A percentile compares a stretch with the other conserved stretches of the same genome.
phyloP scores from a whole-genome alignment of 2,888 invertebrate species.

The Pherbina coryleti region DNA sequence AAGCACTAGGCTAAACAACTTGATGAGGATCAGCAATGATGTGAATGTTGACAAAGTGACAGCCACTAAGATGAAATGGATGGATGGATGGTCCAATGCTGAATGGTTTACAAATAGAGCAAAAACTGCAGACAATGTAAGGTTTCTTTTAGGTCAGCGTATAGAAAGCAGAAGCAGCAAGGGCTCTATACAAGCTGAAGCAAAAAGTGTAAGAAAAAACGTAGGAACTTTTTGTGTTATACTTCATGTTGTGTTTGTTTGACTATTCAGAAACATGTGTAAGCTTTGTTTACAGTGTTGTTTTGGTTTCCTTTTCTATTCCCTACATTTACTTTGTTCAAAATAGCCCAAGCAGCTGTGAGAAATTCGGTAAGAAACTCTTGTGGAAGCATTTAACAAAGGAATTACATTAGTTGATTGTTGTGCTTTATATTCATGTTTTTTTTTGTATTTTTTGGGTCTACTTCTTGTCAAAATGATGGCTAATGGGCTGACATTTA shows the following conservation, averaged over 20 bases:
- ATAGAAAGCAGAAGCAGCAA: neutral
- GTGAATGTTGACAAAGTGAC: slow-evolving; percentile 4
- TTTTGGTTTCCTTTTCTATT: slow-evolving; percentile 10
- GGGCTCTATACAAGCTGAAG: neutral
- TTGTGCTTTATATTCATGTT: neutral
- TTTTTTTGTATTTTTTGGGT: neutral
- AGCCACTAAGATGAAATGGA: neutral
- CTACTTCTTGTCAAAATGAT: neutral
- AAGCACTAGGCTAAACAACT: neutral
- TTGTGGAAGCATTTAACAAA: slow-evolving; percentile 16
- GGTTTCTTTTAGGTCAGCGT: neutral
- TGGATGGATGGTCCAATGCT: no score
- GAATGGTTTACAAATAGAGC: no score
- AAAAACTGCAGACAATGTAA: no score
- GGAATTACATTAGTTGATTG: slow-evolving; percentile 16
- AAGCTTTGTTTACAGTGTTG: slow-evolving; percentile 34
- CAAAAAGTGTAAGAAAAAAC: neutral
- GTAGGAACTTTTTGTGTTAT: neutral
- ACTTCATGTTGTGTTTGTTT: neutral
- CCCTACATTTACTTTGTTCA: neutral
- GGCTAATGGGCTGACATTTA: slow-evolving; percentile 16
- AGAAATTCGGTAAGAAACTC: neutral
- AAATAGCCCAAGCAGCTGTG: neutral
- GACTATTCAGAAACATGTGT: slow-evolving; percentile 17
- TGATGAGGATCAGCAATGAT: slow-evolving; percentile 7